These are phyloP conservation scores for Colistium nudipinnis DNA, from an alignment of 2,113 vertebrate genomes.

Conservation along the genomic window DNA sequence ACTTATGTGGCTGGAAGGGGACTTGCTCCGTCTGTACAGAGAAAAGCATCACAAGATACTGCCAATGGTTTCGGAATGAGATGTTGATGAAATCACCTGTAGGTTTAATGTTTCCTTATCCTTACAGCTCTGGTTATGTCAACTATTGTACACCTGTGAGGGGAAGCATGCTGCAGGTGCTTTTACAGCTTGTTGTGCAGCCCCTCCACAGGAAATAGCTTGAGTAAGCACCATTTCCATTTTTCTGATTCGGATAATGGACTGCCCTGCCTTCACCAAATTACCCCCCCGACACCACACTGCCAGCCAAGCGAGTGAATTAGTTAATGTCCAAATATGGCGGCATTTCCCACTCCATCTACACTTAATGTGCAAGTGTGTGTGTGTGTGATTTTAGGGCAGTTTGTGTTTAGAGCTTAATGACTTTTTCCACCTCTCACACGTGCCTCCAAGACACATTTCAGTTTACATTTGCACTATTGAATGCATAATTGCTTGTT, in stretches of 20 bases:
- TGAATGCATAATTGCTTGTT: conserved; percentile 82
- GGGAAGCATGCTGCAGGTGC: conserved; percentile 7
- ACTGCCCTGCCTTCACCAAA: conserved; percentile 69
- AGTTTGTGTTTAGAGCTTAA: conserved; percentile 32
- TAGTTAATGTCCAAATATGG: conserved; percentile 68
- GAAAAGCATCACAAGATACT: background rate
- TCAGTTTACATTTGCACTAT: conserved; percentile 75
- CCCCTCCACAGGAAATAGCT: conserved; percentile 35
- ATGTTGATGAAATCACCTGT: background rate
- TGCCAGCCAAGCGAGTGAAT: conserved; percentile 65
- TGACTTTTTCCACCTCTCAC: conserved; percentile 61
- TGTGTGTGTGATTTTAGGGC: conserved; percentile 12
- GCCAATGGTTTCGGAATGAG: background rate
- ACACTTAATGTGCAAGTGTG: conserved; percentile 31
- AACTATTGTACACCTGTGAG: background rate
- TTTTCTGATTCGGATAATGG: conserved; percentile 77
- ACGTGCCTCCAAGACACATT: conserved; percentile 68
- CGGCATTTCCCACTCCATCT: conserved; percentile 35
- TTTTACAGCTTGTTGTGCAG: conserved; percentile 1
- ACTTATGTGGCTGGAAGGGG: background rate
- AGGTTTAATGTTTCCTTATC: too few relatives aligned
- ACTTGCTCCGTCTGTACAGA: background rate
- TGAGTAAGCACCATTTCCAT: conserved; percentile 65
- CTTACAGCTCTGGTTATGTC: background rate
- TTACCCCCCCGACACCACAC: conserved; percentile 61